These are phyloP conservation scores for Drosophila niveifrons DNA, from an alignment of 2,888 invertebrate species.

Conservation along the genomic window DNA sequence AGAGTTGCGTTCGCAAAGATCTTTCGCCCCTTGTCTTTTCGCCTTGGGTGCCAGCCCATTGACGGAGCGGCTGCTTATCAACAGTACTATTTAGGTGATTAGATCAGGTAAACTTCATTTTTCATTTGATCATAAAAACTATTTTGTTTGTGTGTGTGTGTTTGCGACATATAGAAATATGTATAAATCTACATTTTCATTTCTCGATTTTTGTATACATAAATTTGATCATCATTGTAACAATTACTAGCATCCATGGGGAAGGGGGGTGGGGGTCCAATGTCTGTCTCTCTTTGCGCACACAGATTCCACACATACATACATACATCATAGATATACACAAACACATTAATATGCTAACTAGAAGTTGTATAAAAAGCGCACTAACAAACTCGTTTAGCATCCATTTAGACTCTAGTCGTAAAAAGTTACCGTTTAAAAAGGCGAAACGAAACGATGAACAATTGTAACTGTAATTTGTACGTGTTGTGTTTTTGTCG, in stretches of 20 bases:
- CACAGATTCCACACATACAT: conserved; percentile 4
- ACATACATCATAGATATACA: conserved; percentile 5
- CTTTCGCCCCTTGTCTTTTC: neutral
- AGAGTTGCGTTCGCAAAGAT: neutral
- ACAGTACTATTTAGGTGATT: conserved; percentile 1
- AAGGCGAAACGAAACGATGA: conserved; percentile 25
- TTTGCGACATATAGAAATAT: neutral
- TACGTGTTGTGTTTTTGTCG: conserved; percentile 19
- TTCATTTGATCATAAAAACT: conserved; percentile 1
- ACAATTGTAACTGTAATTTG: conserved; percentile 18
- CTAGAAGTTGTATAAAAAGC: conserved; percentile 36
- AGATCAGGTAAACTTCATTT: conserved; percentile 1
- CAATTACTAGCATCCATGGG: neutral
- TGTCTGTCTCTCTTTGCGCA: neutral
- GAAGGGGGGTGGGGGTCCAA: no score
- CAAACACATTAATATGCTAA: conserved; percentile 11
- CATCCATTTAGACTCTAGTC: conserved; percentile 8
- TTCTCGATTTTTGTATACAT: neutral
- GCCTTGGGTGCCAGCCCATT: conserved; percentile 32
- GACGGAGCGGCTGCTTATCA: conserved; percentile 6
- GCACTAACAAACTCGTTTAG: conserved; percentile 6
- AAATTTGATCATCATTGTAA: conserved; percentile 1
- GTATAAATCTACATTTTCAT: neutral
- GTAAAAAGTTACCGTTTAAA: conserved; percentile 9
- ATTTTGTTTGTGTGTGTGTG: neutral